Evolutionary conservation across 2,113 vertebrate species (phyloP).

Genomic region (Cebidichthys violaceus): DNA sequence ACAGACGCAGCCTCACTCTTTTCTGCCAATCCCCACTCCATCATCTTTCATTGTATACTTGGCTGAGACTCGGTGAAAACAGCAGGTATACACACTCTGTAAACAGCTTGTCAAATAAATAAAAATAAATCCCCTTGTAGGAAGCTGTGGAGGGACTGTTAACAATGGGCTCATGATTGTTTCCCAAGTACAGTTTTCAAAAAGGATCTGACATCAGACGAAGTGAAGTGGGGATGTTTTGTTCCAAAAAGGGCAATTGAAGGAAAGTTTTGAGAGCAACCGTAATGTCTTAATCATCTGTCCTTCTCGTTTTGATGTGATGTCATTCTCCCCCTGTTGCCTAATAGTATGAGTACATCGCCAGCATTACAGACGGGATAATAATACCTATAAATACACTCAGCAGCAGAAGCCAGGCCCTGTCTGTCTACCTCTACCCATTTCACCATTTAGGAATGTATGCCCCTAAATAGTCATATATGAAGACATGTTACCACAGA

Average conservation of each 20-base stretch:
- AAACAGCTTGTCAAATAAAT: slow-evolving; percentile 32
- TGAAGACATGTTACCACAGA: slow-evolving; percentile 46
- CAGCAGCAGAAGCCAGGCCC: slow-evolving; percentile 55
- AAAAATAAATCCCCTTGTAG: not conserved
- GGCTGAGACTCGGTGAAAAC: not conserved
- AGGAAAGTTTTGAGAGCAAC: slow-evolving; percentile 58
- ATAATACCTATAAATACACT: slow-evolving; percentile 77
- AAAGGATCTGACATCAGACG: slow-evolving; percentile 63
- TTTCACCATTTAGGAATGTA: slow-evolving; percentile 80
- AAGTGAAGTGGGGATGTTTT: slow-evolving; percentile 42
- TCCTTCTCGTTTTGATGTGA: slow-evolving; percentile 72
- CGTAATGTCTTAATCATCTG: slow-evolving; percentile 67
- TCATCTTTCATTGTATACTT: slow-evolving; percentile 15
- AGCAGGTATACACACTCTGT: slow-evolving; percentile 17
- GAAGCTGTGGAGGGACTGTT: slow-evolving; percentile 5
- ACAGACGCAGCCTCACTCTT: not conserved
- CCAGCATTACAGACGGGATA: slow-evolving; percentile 64
- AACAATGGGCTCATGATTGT: slow-evolving; percentile 56
- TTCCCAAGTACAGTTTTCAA: slow-evolving; percentile 48
- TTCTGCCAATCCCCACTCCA: slow-evolving; percentile 2
- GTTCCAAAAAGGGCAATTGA: slow-evolving; percentile 67
- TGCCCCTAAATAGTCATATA: slow-evolving; percentile 78
- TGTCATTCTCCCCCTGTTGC: slow-evolving; percentile 74
- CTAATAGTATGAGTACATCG: slow-evolving; percentile 58
- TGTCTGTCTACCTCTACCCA: slow-evolving; percentile 67